Percentiles rank a stretch among this genome's conserved stretches.
These are phyloP conservation scores for Agriopis leucophaearia DNA, from an alignment of 2,888 invertebrate species.

Conservation along the genomic window DNA sequence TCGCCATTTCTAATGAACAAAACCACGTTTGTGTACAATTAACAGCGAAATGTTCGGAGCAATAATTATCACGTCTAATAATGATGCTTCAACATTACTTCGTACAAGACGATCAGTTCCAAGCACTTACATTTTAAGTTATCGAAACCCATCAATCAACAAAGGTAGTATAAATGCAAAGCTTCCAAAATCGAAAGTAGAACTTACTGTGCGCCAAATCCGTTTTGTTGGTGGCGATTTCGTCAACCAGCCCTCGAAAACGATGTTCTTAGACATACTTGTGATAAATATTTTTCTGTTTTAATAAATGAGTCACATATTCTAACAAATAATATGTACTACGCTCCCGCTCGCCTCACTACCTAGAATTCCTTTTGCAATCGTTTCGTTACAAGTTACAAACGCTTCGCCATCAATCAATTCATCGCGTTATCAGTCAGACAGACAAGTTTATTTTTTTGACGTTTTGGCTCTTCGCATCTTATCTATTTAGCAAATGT, in stretches of 20 bases:
- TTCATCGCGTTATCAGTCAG: neutral
- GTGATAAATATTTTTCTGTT: slow-evolving; percentile 45
- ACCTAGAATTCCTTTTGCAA: slow-evolving; percentile 12
- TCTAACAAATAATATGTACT: slow-evolving; percentile 56
- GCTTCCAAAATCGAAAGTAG: slow-evolving; percentile 51
- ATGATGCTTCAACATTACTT: neutral
- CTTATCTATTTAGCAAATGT: too few species aligned
- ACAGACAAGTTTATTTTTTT: too few species aligned
- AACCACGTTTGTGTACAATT: slow-evolving; percentile 39
- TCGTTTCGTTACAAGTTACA: neutral
- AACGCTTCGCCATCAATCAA: slow-evolving; percentile 3
- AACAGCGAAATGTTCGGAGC: slow-evolving; percentile 4
- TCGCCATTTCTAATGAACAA: slow-evolving; percentile 93
- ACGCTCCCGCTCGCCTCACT: slow-evolving; percentile 32
- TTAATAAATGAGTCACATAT: slow-evolving; percentile 62
- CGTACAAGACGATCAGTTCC: slow-evolving; percentile 22
- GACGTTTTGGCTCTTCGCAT: too few species aligned
- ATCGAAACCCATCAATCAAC: slow-evolving; percentile 72
- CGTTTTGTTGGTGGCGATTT: slow-evolving; percentile 98
- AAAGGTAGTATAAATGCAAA: slow-evolving; percentile 60
- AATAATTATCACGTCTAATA: neutral
- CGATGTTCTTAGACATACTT: slow-evolving; percentile 88
- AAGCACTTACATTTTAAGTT: slow-evolving; percentile 42
- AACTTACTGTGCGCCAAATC: slow-evolving; percentile 97
- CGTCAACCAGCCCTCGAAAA: slow-evolving; percentile 97